These are phyloP conservation scores for Lasioglossum vierecki DNA, from an alignment of 2,888 invertebrate genomes.

Conservation along the genomic window DNA sequence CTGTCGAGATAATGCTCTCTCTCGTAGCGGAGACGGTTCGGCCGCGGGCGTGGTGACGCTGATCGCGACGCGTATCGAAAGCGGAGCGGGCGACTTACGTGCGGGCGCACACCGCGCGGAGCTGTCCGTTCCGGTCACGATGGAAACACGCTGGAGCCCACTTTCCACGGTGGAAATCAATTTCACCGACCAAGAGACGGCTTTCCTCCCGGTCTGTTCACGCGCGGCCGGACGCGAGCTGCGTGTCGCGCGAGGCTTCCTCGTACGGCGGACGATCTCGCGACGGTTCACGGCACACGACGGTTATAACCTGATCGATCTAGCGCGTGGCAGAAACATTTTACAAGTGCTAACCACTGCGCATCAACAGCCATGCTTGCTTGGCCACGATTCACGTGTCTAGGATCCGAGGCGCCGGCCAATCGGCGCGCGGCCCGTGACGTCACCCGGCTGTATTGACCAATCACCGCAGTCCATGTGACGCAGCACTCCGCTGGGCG, in stretches of 20 bases:
- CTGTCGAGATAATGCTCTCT: constrained; percentile 70
- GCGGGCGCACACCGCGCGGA: constrained; percentile 39
- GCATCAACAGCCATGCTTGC: constrained; percentile 84
- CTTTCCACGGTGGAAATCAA: constrained; percentile 67
- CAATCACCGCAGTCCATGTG: constrained; percentile 84
- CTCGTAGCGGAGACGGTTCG: constrained; percentile 52
- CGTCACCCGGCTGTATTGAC: constrained; percentile 84
- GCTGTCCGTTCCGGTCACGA: constrained; percentile 62
- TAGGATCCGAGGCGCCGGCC: constrained; percentile 81
- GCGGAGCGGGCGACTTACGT: constrained; percentile 59
- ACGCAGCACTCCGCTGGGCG: constrained; percentile 83
- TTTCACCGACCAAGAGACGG: constrained; percentile 39
- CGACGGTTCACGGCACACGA: constrained; percentile 72
- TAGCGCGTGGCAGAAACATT: constrained; percentile 83
- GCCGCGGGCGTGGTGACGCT: constrained; percentile 73
- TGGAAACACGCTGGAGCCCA: constrained; percentile 69
- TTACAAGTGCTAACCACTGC: constrained; percentile 83
- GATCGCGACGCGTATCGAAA: constrained; percentile 51
- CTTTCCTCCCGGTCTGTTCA: neutral
- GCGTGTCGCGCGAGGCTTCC: constrained; percentile 9
- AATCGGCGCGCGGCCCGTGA: constrained; percentile 81
- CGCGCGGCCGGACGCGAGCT: neutral
- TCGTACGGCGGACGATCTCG: constrained; percentile 56
- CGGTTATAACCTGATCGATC: constrained; percentile 82
- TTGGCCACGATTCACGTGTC: constrained; percentile 85